Base-by-base conservation (phyloP, 2,888 invertebrate species). In the Nasonia oneida region DNA sequence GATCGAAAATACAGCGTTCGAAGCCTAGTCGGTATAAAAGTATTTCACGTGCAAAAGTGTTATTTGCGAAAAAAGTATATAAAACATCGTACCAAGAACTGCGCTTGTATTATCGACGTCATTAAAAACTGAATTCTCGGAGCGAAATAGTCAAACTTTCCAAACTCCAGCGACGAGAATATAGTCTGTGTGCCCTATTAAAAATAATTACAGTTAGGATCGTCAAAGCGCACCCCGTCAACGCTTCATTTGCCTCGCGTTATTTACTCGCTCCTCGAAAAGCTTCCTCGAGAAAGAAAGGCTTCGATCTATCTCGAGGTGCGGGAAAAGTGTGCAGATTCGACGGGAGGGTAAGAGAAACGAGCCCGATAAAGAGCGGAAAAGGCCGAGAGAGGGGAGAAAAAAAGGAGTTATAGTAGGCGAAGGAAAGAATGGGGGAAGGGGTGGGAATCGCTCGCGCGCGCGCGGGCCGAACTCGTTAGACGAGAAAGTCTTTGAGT, bases 401-500 rank as follows among this genome's bases (percentile, higher is more conserved):
- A 53, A 80, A 33, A 71, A 80, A 74, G 29, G 71, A 73, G 50
- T 37, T 15, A 33, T 42, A 42, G 47, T 61, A 23, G 37, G 23
- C 33, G 37, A 42, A 18, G 6, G 75, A 39, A 77, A 39, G 76
- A 53, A 33, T 42, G 42, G 61, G 39, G 78, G 71, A 0, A 14
- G 18, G 47, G 18, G 64, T n/a, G 29, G 14, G 64, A 61, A 57
- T n/a, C 78, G 79, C 79, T n/a, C 73, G 79, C 79, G 71, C 76
- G 78, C 37, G 37, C 37, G 3, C 29, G 29, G 29, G 29, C 80
- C 71, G 77, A 84, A 87, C 87, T 87, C 87, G 87, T 87, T 87
- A 87, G 85, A 84, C 12, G 57, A 18, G 77, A 85, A 85, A 78
- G 77, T 81, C 87, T 87, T 87, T 87, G 85, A 85, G 83, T 81